Evolutionary conservation across 2,888 invertebrate species (phyloP).

Genomic region (Noctua comes): DNA sequence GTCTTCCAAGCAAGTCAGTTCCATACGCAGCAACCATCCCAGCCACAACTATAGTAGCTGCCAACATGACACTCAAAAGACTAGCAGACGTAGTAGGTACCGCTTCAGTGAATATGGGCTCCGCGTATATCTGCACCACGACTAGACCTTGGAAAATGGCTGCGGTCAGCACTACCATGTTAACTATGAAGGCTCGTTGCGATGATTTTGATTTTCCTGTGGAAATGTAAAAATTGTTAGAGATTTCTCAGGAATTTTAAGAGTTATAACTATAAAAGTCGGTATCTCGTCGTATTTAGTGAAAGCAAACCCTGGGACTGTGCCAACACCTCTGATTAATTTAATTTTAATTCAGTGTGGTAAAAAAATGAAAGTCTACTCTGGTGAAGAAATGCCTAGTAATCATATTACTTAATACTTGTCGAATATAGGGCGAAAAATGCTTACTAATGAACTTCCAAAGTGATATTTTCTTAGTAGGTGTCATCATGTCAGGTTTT

Average conservation of each 20-base stretch:
- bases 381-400: background rate
- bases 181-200: slow-evolving; percentile 73
- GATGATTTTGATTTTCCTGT: slow-evolving; percentile 79
- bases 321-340: background rate
- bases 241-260: background rate
- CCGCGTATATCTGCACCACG: slow-evolving; percentile 82
- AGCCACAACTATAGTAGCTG: slow-evolving; percentile 69
- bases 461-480: slow-evolving; percentile 70
- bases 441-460: slow-evolving; percentile 80
- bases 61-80: slow-evolving; percentile 76
- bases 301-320: background rate
- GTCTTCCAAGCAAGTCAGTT: slow-evolving; percentile 78
- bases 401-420: background rate
- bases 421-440: background rate
- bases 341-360: background rate
- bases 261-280: background rate
- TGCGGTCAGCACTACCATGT: slow-evolving; percentile 71
- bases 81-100: slow-evolving; percentile 78
- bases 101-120: slow-evolving; percentile 78
- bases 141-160: slow-evolving; percentile 81
- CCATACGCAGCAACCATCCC: slow-evolving; percentile 78
- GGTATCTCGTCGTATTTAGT: background rate
- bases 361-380: background rate
- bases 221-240: slow-evolving; percentile 25
- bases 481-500: slow-evolving; percentile 48